Conservation (phyloP, 2,113 vertebrate genomes). For the Sigmodon hispidus region DNA sequence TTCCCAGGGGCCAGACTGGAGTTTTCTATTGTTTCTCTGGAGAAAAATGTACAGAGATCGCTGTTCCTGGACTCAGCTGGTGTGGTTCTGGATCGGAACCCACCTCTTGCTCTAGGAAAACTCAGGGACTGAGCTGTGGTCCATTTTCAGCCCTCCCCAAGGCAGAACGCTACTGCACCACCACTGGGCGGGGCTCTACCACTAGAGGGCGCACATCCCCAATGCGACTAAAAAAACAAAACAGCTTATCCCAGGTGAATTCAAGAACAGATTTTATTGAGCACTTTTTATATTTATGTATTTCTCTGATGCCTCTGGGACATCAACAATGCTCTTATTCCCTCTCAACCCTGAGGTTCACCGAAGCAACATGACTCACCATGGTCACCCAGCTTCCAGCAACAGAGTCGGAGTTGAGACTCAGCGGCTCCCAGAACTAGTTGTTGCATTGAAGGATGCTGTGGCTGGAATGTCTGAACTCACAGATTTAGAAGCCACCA, state of each 20-base stretch:
- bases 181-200: constrained; percentile 67
- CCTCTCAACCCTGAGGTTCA: not conserved
- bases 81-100: not conserved
- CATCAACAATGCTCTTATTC: not conserved
- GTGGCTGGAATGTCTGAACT: not conserved
- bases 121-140: not conserved
- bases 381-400: constrained; percentile 4
- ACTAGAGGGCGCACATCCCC: constrained; percentile 76
- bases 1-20: not conserved
- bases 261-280: not conserved
- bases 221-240: constrained; percentile 57
- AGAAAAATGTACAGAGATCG: not conserved
- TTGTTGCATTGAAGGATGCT: fast-evolving
- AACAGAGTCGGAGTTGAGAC: not conserved
- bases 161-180: not conserved
- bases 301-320: not conserved
- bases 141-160: not conserved
- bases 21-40: not conserved
- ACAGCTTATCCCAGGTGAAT: not conserved
- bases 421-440: not conserved
- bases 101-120: not conserved
- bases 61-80: not conserved
- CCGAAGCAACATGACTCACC: constrained; percentile 26
- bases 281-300: not conserved
- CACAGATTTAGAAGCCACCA: not conserved